These are phyloP conservation scores for Copsychus sechellarum DNA, from an alignment of 2,113 vertebrate species.

Conservation along the genomic window DNA sequence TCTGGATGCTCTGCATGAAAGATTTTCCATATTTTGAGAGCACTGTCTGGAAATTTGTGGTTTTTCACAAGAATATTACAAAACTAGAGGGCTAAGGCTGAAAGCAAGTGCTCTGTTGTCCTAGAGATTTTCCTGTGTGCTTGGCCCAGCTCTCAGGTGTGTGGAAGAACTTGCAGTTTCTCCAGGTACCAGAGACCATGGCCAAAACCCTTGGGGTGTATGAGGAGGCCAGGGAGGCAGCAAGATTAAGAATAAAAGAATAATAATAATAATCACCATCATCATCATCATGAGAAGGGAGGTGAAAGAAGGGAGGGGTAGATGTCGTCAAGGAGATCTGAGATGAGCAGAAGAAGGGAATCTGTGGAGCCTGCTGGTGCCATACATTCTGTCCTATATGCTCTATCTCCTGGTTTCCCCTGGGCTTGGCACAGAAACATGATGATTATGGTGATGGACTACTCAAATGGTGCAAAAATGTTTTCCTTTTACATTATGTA, in stretches of 20 bases:
- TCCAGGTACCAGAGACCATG: neutral
- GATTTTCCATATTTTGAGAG: neutral
- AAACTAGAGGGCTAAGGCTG: neutral
- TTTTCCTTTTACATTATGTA: neutral
- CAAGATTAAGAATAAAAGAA: neutral
- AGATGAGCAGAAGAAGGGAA: neutral
- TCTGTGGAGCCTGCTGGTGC: neutral
- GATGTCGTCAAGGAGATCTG: neutral
- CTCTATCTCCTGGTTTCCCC: neutral
- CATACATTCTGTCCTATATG: neutral
- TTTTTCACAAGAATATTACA: neutral
- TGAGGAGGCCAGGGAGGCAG: neutral
- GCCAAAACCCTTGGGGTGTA: neutral
- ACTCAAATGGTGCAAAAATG: neutral
- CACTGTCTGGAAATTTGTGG: neutral
- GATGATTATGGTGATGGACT: neutral
- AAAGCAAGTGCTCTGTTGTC: neutral
- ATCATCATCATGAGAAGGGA: neutral
- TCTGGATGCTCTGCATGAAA: neutral
- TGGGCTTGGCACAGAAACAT: neutral
- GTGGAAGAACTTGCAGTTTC: neutral
- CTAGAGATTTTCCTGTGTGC: neutral
- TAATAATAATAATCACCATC: no score
- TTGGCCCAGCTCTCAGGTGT: neutral
- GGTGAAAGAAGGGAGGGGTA: neutral